phyloP scores from a whole-genome alignment of 2,113 vertebrate genomes.

The Casuarius casuarius region DNA sequence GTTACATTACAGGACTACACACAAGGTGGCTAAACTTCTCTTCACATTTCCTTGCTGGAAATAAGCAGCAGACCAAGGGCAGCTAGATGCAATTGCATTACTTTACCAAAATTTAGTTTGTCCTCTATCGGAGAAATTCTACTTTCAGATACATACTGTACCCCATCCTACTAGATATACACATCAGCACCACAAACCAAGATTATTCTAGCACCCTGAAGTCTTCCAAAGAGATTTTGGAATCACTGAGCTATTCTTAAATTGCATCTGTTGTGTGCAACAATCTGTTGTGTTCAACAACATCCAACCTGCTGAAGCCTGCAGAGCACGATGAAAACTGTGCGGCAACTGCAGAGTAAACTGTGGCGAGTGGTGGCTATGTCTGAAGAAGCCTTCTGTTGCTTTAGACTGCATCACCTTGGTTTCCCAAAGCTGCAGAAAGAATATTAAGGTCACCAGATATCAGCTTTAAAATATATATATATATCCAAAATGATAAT shows the following conservation, averaged over 20 bases:
- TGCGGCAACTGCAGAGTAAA: conserved; percentile 86
- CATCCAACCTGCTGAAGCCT: conserved; percentile 80
- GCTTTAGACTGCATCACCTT: conserved; percentile 95
- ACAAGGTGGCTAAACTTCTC: neutral
- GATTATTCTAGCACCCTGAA: neutral
- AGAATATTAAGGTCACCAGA: neutral
- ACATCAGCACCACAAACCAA: neutral
- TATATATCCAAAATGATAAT: neutral
- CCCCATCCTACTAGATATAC: neutral
- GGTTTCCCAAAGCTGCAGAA: conserved; percentile 90
- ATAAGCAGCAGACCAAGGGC: neutral
- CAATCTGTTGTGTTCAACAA: neutral
- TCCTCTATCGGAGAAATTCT: neutral
- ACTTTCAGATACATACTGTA: neutral
- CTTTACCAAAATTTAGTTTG: neutral
- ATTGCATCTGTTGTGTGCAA: neutral
- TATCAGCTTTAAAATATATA: neutral
- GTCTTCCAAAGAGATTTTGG: neutral
- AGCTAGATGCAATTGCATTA: neutral
- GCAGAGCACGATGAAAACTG: conserved; percentile 75
- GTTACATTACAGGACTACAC: neutral
- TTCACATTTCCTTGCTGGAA: neutral
- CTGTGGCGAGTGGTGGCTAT: conserved; percentile 71
- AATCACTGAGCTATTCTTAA: neutral
- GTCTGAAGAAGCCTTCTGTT: conserved; percentile 89